Percentiles rank a stretch among this genome's conserved stretches.
These are phyloP conservation scores for Diplogasteroides magnus DNA, from an alignment of 1,140 invertebrate genomes.

Conservation along the genomic window DNA sequence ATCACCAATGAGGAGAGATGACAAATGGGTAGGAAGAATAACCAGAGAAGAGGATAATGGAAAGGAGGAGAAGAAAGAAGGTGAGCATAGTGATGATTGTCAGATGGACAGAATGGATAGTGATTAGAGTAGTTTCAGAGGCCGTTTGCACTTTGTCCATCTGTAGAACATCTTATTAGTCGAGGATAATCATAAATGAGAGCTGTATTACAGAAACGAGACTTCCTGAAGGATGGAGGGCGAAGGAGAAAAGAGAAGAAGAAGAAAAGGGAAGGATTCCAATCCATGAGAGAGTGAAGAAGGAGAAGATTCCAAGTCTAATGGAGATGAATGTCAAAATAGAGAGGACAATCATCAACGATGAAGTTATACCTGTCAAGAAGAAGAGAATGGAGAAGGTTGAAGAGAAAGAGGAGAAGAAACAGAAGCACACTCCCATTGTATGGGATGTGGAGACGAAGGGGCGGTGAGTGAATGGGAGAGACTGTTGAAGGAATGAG, in stretches of 20 bases:
- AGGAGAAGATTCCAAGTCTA: constrained; percentile 10
- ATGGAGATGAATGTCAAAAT: background rate
- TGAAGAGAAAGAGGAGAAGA: constrained; percentile 5
- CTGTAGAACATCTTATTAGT: too few species aligned
- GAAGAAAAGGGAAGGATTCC: background rate
- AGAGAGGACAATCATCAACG: too few species aligned
- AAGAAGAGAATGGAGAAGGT: background rate
- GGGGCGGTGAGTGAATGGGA: background rate
- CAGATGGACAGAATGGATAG: too few species aligned
- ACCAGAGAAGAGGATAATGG: background rate
- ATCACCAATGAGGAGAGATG: constrained; percentile 6
- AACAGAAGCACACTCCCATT: background rate
- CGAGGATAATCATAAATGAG: too few species aligned
- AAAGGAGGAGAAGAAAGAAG: constrained; percentile 3
- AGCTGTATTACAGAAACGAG: too few species aligned
- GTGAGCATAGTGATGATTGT: background rate
- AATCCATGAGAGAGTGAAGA: constrained; percentile 2
- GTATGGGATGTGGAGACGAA: background rate
- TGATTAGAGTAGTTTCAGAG: too few species aligned
- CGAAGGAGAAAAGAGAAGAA: background rate
- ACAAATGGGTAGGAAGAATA: background rate
- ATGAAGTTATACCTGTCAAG: too few species aligned
- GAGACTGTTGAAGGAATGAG: too few species aligned
- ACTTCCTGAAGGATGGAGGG: background rate
- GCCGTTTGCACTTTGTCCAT: too few species aligned